Percentiles rank a stretch among this genome's conserved stretches.
Evolutionary conservation across 2,113 vertebrate species (phyloP).

Genomic region (Heteronetta atricapilla): DNA sequence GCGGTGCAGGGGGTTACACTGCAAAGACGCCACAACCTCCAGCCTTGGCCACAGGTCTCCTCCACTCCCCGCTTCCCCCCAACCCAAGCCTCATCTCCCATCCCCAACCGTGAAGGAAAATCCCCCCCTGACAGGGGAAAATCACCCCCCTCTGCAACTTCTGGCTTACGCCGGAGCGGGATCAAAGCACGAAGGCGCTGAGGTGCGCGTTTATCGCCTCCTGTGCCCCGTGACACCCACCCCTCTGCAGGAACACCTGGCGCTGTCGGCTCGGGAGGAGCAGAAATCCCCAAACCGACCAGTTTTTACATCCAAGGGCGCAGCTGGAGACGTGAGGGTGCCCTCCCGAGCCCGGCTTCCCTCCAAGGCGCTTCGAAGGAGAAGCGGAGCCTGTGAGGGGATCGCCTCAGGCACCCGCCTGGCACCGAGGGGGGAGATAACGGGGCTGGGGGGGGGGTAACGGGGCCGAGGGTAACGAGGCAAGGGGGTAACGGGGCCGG

Average conservation of each 20-base stretch:
- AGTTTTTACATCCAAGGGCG: accelerated
- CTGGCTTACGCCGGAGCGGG: accelerated
- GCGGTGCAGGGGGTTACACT: accelerated
- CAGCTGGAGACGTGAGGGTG: accelerated
- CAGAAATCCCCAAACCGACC: too few species aligned
- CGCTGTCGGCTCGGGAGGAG: too few species aligned
- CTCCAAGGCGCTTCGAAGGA: accelerated
- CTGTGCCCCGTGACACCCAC: accelerated
- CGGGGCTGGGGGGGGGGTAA: too few species aligned
- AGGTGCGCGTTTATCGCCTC: accelerated
- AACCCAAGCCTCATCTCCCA: accelerated
- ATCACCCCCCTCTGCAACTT: not conserved
- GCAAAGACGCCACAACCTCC: not conserved
- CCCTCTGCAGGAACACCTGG: not conserved
- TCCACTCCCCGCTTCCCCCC: accelerated
- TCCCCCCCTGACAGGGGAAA: too few species aligned
- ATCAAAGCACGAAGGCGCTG: accelerated
- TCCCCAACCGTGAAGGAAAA: not conserved
- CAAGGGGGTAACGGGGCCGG: too few species aligned
- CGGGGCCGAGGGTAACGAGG: too few species aligned
- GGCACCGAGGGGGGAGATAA: not conserved
- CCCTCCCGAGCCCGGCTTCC: accelerated
- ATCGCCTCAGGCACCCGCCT: not conserved
- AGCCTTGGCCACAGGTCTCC: accelerated
- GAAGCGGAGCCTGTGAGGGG: not conserved